Base-by-base conservation (phyloP, 2,888 invertebrate species). In the Lymantria dispar region DNA sequence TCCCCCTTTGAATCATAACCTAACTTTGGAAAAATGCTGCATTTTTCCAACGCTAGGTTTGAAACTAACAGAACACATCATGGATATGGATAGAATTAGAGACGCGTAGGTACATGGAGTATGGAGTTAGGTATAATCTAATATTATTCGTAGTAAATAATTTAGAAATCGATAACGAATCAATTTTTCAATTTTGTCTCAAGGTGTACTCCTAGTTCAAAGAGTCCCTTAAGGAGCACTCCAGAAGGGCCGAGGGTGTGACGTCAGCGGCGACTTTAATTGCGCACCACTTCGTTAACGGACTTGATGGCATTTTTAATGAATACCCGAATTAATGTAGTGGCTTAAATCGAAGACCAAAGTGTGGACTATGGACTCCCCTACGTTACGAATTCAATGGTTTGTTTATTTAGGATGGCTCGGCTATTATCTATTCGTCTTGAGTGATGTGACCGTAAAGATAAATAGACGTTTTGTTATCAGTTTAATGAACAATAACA, bases 261-360 rank as follows among this genome's bases (percentile, higher is more conserved):
- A 87, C 89, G 87, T 88, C 89, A 90, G 87, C 87, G 86, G 83
- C 85, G 86, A 86, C 87, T 88, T 85, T 91, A 91, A 91, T 91
- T 91, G 90, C 83, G 73, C 80, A 87, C 85, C 90, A 91, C 91
- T 91, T 91, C 90, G 90, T 90, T 91, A 91, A 86, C 87, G 80
- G 83, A 80, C 82, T 85, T 90, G 88, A 90, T 91, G 87, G 91
- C 90, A 90, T 91, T 91, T 90, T 90, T 91, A 91, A 91, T 91
- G 91, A 91, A 91, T 88, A 80, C 85, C 76, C 81, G 91, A 90
- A 84, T 91, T 91, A 91, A 91, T 91, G 91, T 91, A 91, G 90
- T 91, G 89, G 88, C 84, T 58, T 80, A 85, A 85, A 88, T 89
- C 83, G 87, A 85, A 86, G 80, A 87, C 85, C 85, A 85, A 86